Conservation (phyloP, 2,888 invertebrate genomes). For the Protonemura montana region DNA sequence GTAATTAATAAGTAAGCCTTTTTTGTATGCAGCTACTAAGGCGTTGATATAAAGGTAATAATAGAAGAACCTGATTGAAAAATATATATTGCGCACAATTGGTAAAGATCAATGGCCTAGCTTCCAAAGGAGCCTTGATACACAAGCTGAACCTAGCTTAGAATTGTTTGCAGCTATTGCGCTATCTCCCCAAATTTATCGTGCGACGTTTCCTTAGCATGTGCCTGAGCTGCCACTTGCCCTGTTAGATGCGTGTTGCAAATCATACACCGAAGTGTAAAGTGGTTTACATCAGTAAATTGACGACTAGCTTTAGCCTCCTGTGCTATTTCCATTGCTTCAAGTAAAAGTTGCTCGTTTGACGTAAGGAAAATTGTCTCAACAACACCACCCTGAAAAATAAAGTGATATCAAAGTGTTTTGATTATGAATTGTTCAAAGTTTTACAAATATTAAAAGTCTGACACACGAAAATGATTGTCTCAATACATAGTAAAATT, state of each 20-base stretch:
- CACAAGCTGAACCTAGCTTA: background rate
- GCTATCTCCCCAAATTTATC: conserved; percentile 74
- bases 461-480: too few species aligned
- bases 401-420: too few species aligned
- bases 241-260: conserved; percentile 81
- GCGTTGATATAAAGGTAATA: background rate
- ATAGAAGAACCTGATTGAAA: background rate
- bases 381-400: conserved; percentile 72
- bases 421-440: too few species aligned
- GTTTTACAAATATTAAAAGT: too few species aligned
- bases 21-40: background rate
- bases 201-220: conserved; percentile 86
- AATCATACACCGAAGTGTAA: conserved; percentile 82
- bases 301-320: conserved; percentile 90
- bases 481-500: too few species aligned
- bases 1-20: background rate
- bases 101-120: background rate
- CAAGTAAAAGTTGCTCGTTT: conserved; percentile 74
- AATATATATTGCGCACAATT: conserved; percentile 14
- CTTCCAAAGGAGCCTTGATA: background rate
- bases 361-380: conserved; percentile 82
- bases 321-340: conserved; percentile 84
- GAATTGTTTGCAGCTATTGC: background rate
- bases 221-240: conserved; percentile 81
- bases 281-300: conserved; percentile 89